phyloP scores from a whole-genome alignment of 2,113 vertebrate species.

The Gavia stellata region DNA sequence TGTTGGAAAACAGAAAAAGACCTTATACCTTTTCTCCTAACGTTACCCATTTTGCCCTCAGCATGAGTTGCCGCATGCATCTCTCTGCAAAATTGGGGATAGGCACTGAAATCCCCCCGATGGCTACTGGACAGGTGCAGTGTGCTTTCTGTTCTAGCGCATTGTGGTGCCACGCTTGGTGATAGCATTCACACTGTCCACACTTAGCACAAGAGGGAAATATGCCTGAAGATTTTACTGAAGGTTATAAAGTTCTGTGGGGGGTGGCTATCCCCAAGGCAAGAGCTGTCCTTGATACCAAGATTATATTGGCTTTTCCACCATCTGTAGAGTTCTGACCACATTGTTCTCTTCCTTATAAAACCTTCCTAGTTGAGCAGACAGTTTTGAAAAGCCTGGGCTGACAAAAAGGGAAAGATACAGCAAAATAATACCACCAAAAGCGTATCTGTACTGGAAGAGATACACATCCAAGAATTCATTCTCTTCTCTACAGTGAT shows the following conservation, averaged over 20 bases:
- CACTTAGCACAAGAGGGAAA: not conserved
- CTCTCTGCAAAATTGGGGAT: not conserved
- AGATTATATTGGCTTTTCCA: not conserved
- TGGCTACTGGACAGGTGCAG: not conserved
- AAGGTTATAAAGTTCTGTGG: not conserved
- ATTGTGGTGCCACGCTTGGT: accelerated
- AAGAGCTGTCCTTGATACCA: not conserved
- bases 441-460: not conserved
- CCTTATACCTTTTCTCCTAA: not conserved
- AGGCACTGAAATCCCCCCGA: not conserved
- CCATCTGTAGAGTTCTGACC: not conserved
- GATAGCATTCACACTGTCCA: not conserved
- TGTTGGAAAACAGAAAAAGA: not conserved
- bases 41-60: not conserved
- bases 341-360: not conserved
- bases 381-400: not conserved
- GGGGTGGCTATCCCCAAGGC: not conserved
- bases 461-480: not conserved
- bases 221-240: not conserved
- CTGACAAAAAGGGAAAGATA: not conserved
- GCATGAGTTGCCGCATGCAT: not conserved
- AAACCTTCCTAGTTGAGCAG: not conserved
- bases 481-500: not conserved
- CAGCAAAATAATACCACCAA: not conserved
- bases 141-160: not conserved